Conservation (phyloP, 2,888 invertebrate species). For the Mayetiola destructor region DNA sequence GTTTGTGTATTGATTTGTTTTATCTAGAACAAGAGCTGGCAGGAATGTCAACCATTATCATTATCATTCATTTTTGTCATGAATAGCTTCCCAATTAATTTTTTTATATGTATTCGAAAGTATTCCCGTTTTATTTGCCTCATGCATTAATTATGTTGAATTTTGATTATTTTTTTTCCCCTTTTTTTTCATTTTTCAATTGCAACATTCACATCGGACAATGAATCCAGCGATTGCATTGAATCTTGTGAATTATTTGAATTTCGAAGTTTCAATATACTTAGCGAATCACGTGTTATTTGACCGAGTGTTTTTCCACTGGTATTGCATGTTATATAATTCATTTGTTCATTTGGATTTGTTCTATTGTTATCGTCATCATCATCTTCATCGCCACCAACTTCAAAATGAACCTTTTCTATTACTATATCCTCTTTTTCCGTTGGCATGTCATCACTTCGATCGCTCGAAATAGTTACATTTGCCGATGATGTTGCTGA, state of each 20-base stretch:
- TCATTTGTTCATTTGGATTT: neutral
- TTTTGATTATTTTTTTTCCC: too few species aligned
- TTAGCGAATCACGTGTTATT: constrained; percentile 17
- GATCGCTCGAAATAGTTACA: neutral
- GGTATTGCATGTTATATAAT: neutral
- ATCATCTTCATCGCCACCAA: constrained; percentile 16
- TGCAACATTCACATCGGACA: neutral
- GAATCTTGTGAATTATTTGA: constrained; percentile 17
- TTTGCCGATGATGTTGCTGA: neutral
- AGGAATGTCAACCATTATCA: too few species aligned
- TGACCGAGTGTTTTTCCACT: constrained; percentile 14
- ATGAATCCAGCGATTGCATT: constrained; percentile 14
- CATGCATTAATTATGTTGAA: too few species aligned
- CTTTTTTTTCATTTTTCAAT: too few species aligned
- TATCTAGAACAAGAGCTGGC: too few species aligned
- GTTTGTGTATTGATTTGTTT: too few species aligned
- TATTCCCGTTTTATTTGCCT: too few species aligned
- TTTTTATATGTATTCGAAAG: too few species aligned
- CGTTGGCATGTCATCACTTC: neutral
- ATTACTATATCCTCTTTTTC: neutral
- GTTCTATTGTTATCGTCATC: constrained; percentile 7
- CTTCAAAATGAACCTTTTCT: constrained; percentile 16
- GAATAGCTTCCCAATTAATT: too few species aligned
- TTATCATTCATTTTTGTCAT: too few species aligned
- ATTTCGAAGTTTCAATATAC: constrained; percentile 14